phyloP scores from a whole-genome alignment of 2,113 vertebrate genomes.

The Hippocampus barbouri region DNA sequence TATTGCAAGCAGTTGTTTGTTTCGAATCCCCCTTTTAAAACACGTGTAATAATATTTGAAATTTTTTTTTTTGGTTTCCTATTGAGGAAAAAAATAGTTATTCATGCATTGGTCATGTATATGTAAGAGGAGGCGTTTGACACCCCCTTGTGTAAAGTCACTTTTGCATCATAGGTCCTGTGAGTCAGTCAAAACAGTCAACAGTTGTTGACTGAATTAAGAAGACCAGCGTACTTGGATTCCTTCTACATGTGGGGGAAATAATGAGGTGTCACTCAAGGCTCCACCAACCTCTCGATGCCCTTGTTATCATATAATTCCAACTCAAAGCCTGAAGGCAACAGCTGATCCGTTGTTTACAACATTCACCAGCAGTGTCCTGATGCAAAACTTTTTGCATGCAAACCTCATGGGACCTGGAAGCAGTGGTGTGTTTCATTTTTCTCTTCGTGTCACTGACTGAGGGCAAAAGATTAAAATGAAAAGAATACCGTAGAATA shows the following conservation, averaged over 20 bases:
- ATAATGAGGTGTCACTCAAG: slow-evolving; percentile 40
- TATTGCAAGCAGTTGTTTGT: no score
- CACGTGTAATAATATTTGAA: no score
- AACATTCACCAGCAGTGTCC: slow-evolving; percentile 23
- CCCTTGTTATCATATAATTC: slow-evolving; percentile 38
- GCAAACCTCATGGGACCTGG: slow-evolving; percentile 31
- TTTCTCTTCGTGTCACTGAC: not conserved
- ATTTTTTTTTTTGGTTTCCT: no score
- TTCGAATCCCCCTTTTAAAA: no score
- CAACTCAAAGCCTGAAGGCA: slow-evolving; percentile 30
- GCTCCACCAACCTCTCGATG: slow-evolving; percentile 26
- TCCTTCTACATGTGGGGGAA: slow-evolving; percentile 18
- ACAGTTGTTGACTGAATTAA: slow-evolving; percentile 31
- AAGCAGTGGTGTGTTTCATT: not conserved
- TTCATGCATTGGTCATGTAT: no score
- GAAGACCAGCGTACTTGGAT: slow-evolving; percentile 28
- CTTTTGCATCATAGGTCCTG: not conserved
- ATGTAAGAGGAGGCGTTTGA: no score
- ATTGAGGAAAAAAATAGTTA: no score
- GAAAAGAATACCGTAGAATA: slow-evolving; percentile 2
- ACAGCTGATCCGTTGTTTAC: slow-evolving; percentile 33
- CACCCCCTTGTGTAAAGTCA: no score
- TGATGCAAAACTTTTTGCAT: slow-evolving; percentile 11
- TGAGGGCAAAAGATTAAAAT: slow-evolving; percentile 10
- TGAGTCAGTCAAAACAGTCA: slow-evolving; percentile 20